Evolutionary conservation across 2,113 vertebrate species (phyloP).

Genomic region (Eulemur macaco): DNA sequence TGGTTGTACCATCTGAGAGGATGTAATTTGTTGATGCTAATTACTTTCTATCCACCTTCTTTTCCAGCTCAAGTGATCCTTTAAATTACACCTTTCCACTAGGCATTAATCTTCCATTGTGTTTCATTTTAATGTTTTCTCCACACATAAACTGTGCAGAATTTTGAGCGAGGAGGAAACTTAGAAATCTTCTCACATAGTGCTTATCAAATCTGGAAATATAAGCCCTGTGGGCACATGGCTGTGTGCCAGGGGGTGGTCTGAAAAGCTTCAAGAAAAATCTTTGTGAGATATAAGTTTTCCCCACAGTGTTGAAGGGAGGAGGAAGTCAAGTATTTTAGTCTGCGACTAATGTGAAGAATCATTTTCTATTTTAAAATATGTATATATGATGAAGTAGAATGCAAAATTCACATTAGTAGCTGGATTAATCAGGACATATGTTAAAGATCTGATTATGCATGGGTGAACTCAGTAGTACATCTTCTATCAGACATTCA

Average conservation of each 20-base stretch:
- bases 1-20: not conserved
- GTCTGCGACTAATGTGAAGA: not conserved
- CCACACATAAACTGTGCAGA: not conserved
- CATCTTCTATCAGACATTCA: not conserved
- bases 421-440: not conserved
- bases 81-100: slow-evolving; percentile 13
- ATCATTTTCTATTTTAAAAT: not conserved
- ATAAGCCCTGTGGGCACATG: not conserved
- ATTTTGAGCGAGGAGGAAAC: not conserved
- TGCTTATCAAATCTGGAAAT: not conserved
- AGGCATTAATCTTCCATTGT: not conserved
- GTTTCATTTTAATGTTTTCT: slow-evolving; percentile 39
- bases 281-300: not conserved
- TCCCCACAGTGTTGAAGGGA: not conserved
- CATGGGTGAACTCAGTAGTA: not conserved
- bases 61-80: slow-evolving; percentile 10
- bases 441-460: not conserved
- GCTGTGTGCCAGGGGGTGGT: rapidly evolving
- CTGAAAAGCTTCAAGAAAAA: not conserved
- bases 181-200: not conserved
- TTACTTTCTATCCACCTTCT: not conserved
- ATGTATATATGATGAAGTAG: not conserved
- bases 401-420: not conserved
- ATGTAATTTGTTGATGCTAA: not conserved
- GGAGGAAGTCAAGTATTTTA: not conserved